Conservation (phyloP, 2,888 invertebrate species). For the Drosophila cognata region DNA sequence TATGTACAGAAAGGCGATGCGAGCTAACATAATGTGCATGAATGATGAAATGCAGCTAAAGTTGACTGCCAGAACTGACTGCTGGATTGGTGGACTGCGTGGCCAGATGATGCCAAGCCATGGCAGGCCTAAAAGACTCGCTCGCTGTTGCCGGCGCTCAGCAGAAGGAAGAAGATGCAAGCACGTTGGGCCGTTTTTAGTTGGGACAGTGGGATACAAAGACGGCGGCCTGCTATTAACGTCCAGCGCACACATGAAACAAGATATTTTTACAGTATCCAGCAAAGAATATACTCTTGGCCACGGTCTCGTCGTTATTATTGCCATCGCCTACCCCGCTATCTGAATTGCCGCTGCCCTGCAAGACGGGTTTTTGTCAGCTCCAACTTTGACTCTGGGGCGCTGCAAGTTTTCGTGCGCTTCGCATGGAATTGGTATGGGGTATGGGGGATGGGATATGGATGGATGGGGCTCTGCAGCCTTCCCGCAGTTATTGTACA, state of each 20-base stretch:
- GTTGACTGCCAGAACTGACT: conserved; percentile 65
- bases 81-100: conserved; percentile 25
- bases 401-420: conserved; percentile 55
- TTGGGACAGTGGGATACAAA: conserved; percentile 23
- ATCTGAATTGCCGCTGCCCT: background rate
- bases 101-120: conserved; percentile 5
- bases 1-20: conserved; percentile 24
- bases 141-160: conserved; percentile 33
- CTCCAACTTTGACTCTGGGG: conserved; percentile 67
- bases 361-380: conserved; percentile 68
- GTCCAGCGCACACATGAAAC: conserved; percentile 82
- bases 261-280: conserved; percentile 77
- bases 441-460: conserved; percentile 19
- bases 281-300: conserved; percentile 42
- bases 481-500: conserved; percentile 71
- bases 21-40: conserved; percentile 75
- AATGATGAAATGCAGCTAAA: conserved; percentile 79
- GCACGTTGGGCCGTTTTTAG: conserved; percentile 35
- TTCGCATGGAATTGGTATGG: conserved; percentile 14
- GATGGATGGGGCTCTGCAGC: conserved; percentile 29
- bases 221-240: conserved; percentile 73
- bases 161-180: conserved; percentile 33
- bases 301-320: conserved; percentile 64
- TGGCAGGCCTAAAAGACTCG: conserved; percentile 18
- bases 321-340: conserved; percentile 20